Conservation (phyloP, 2,113 vertebrate species). For the Spea multiplicata region DNA sequence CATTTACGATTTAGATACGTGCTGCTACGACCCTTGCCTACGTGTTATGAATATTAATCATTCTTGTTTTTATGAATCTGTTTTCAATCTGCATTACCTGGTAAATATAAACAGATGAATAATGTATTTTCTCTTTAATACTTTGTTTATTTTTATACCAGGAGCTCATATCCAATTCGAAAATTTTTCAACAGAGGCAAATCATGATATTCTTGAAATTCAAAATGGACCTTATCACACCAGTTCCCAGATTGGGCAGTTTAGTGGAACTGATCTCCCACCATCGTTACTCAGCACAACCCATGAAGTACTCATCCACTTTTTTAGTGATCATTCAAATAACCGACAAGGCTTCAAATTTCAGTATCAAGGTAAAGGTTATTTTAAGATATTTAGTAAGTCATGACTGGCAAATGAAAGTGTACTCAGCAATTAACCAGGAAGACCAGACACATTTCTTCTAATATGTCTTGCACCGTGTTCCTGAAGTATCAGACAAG, state of each 20-base stretch:
- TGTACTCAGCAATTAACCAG: too few species aligned
- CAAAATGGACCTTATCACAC: slow-evolving; percentile 86
- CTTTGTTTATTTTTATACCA: slow-evolving; percentile 50
- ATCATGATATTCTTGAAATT: slow-evolving; percentile 95
- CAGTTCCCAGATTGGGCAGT: slow-evolving; percentile 90
- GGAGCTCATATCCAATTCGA: slow-evolving; percentile 91
- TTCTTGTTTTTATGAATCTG: too few species aligned
- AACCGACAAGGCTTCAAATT: slow-evolving; percentile 91
- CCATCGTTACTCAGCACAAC: slow-evolving; percentile 85
- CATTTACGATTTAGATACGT: too few species aligned
- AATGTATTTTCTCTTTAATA: background rate
- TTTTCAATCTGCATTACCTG: too few species aligned
- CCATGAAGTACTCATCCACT: slow-evolving; percentile 89
- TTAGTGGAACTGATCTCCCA: slow-evolving; percentile 85
- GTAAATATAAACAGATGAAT: too few species aligned
- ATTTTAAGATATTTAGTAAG: background rate
- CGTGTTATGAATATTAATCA: too few species aligned
- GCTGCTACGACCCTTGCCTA: too few species aligned
- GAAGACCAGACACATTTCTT: too few species aligned
- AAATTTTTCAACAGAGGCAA: slow-evolving; percentile 96
- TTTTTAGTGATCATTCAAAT: slow-evolving; percentile 96
- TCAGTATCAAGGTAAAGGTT: slow-evolving; percentile 77
- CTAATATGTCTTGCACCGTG: too few species aligned
- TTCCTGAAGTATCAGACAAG: too few species aligned
- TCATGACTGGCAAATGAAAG: too few species aligned